phyloP scores from a whole-genome alignment of 2,797 vertebrate genomes.

The Todus mexicanus region DNA sequence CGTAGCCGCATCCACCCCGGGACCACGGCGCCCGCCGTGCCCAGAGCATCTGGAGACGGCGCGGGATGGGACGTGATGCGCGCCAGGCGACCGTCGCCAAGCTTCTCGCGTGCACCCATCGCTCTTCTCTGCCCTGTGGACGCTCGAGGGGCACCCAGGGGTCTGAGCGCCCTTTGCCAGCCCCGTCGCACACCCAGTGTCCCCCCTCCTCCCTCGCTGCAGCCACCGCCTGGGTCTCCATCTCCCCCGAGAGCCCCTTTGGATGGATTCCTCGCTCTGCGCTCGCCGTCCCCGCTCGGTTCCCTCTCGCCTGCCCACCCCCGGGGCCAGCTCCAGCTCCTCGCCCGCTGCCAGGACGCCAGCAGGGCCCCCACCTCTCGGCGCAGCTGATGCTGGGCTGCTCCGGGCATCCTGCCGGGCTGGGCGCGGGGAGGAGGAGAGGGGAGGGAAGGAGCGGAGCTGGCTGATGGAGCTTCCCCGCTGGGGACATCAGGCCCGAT shows the following conservation, averaged over 20 bases:
- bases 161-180: background rate
- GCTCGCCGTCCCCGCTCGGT: background rate
- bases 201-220: background rate
- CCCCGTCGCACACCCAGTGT: fast-evolving
- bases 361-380: slow-evolving; percentile 1
- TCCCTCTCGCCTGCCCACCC: background rate
- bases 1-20: slow-evolving; percentile 17
- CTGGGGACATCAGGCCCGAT: background rate
- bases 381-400: slow-evolving; percentile 18
- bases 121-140: too few species aligned
- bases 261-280: background rate
- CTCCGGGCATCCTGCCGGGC: slow-evolving; percentile 21
- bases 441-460: background rate
- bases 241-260: background rate
- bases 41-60: background rate
- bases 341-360: slow-evolving; percentile 32
- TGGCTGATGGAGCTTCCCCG: background rate
- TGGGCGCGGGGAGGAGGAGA: background rate
- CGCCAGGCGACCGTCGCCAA: background rate
- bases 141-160: background rate
- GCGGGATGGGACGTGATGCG: background rate
- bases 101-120: too few species aligned
- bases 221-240: background rate
- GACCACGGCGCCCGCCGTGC: background rate
- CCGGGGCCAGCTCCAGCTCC: background rate